Evolutionary conservation across 2,888 invertebrate genomes (phyloP).

Genomic region (Pterostichus niger): DNA sequence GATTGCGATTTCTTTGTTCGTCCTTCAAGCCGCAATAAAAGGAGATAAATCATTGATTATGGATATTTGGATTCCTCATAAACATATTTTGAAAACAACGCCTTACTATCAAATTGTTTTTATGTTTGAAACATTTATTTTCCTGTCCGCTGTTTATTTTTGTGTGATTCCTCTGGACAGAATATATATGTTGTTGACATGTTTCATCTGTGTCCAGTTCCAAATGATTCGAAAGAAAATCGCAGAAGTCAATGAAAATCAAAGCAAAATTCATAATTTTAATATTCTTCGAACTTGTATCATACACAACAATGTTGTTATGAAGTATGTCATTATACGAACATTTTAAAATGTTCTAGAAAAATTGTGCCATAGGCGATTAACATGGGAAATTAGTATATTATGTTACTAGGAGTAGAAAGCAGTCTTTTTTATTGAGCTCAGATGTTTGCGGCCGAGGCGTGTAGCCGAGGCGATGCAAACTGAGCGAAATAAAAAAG

Average conservation of each 20-base stretch:
- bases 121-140: neutral
- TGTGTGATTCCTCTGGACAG: neutral
- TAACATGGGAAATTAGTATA: too few species aligned
- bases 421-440: too few species aligned
- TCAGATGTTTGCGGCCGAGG: too few species aligned
- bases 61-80: conserved; percentile 13
- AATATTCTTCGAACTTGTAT: neutral
- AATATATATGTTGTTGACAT: conserved; percentile 3
- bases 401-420: too few species aligned
- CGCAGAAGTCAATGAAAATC: neutral
- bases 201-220: neutral
- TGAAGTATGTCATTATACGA: neutral
- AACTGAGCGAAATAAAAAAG: too few species aligned
- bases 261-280: neutral
- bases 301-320: conserved; percentile 4
- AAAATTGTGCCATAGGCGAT: too few species aligned
- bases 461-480: too few species aligned
- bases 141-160: neutral
- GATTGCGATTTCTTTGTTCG: neutral
- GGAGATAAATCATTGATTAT: neutral
- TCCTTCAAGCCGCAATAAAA: neutral
- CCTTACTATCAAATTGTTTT: neutral
- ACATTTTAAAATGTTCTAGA: too few species aligned
- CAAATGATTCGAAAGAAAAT: conserved; percentile 10
- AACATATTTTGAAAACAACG: neutral